Conservation (phyloP, 2,797 vertebrate species). For the Gallirallus australis region DNA sequence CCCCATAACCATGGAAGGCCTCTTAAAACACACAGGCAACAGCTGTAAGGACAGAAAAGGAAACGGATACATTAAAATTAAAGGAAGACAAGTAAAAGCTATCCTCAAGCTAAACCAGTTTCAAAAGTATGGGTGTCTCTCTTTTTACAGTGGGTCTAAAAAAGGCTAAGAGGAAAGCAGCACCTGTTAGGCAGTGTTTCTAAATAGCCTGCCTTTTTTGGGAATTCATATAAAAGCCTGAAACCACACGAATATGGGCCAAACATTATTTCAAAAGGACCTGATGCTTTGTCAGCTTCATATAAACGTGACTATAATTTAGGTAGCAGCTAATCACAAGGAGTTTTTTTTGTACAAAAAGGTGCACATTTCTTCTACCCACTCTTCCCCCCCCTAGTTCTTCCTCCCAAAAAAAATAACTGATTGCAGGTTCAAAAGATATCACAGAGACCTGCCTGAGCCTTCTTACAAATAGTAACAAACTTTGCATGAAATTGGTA, state of each 20-base stretch:
- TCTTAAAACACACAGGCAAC: constrained; percentile 34
- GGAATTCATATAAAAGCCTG: neutral
- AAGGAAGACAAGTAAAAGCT: constrained; percentile 25
- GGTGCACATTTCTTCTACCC: neutral
- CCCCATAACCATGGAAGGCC: neutral
- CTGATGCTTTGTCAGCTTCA: neutral
- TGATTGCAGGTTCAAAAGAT: neutral
- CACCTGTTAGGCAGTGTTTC: neutral
- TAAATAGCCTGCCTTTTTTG: constrained; percentile 10
- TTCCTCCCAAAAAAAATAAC: neutral
- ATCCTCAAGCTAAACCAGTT: neutral
- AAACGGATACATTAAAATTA: constrained; percentile 17
- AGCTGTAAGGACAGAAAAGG: neutral
- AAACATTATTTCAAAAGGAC: neutral
- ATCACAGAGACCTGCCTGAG: neutral
- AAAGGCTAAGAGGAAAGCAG: neutral
- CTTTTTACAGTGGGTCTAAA: neutral
- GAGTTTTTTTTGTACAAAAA: neutral
- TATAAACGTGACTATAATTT: neutral
- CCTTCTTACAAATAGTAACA: constrained; percentile 2
- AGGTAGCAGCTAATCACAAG: neutral
- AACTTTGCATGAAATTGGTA: neutral
- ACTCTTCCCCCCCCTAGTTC: neutral
- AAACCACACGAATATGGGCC: neutral
- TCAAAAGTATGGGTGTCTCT: neutral